These are phyloP conservation scores for Drosophila lacertosa DNA, from an alignment of 1,140 invertebrate species.

Conservation along the genomic window DNA sequence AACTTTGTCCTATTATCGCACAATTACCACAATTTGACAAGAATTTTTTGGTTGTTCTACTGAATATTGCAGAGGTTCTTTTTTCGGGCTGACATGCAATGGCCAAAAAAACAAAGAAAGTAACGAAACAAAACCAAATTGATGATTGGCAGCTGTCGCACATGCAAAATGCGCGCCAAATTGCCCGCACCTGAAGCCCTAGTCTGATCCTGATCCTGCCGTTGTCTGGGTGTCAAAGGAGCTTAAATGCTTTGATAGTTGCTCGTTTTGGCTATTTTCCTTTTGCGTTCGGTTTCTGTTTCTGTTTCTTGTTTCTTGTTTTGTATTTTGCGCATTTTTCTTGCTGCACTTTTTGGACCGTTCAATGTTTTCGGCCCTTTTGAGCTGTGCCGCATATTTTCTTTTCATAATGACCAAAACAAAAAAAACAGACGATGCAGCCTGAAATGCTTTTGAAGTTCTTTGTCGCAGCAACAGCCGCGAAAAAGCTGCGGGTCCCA, in stretches of 20 bases:
- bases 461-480: slow-evolving; percentile 36
- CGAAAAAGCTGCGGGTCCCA: background rate
- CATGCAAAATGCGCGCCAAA: slow-evolving; percentile 58
- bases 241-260: slow-evolving; percentile 66
- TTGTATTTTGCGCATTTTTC: too few species aligned
- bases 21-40: slow-evolving; percentile 44
- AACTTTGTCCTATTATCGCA: slow-evolving; percentile 43
- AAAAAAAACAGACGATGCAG: slow-evolving; percentile 61
- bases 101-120: slow-evolving; percentile 57
- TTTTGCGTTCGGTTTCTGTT: slow-evolving; percentile 11
- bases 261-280: slow-evolving; percentile 9
- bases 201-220: slow-evolving; percentile 1
- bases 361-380: slow-evolving; percentile 26
- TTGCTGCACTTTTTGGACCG: slow-evolving; percentile 8
- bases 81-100: slow-evolving; percentile 39
- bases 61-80: background rate
- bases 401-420: slow-evolving; percentile 79
- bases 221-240: slow-evolving; percentile 60
- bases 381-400: slow-evolving; percentile 56
- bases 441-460: slow-evolving; percentile 78
- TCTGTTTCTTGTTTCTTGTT: too few species aligned
- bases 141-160: slow-evolving; percentile 78
- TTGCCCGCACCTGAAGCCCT: slow-evolving; percentile 38
- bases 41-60: background rate
- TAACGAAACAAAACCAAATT: slow-evolving; percentile 55